Base-by-base conservation (phyloP, 2,888 invertebrate species). In the Pollenia griseotomentosa region DNA sequence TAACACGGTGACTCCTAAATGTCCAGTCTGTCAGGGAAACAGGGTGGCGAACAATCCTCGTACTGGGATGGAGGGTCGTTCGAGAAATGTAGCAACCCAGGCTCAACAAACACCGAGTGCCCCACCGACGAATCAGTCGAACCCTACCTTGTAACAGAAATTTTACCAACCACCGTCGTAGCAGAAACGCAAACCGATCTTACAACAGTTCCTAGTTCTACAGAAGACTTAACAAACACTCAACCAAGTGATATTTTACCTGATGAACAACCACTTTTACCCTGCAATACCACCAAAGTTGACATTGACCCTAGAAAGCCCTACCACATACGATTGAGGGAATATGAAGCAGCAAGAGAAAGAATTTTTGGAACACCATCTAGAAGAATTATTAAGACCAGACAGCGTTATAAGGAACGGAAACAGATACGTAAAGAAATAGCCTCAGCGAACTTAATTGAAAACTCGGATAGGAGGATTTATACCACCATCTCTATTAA, bases 51-150 rank as follows among this genome's bases (percentile, higher is more conserved):
- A 19, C 19, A 19, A 19, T 19, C 19, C 19, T 19, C 19, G 61
- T 48, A 9, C n/a, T 23, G 74, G 74, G 74, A 46, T 61, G 74
- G 74, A 74, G 46, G 48, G 33, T 57, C 74, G 74, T 74, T 74
- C 59, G 19, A 33, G 4, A 16, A 74, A 59, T 23, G 8, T 11
- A 6, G 3, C 61, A 59, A 61, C 74, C 48, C 61, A 59, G 10
- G 2, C 33, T 33, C 33, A 2, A 33, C 33, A 2, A 33, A 33
- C 33, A 33, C 33, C 2, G 33, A 4, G 33, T 33, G 4, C 33
- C 1, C 33, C 33, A 33, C 33, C 33, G 33, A 33, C 2, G 2
- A 33, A 4, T 33, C 4, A 2, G 4, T 4, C 33, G 33, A 33
- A 33, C 4, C 33, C 4, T 33, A 4, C 33, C 33, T 4, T 4